Base-by-base conservation (phyloP, 2,888 invertebrate species). In the Zhuqinia jingwanae region DNA sequence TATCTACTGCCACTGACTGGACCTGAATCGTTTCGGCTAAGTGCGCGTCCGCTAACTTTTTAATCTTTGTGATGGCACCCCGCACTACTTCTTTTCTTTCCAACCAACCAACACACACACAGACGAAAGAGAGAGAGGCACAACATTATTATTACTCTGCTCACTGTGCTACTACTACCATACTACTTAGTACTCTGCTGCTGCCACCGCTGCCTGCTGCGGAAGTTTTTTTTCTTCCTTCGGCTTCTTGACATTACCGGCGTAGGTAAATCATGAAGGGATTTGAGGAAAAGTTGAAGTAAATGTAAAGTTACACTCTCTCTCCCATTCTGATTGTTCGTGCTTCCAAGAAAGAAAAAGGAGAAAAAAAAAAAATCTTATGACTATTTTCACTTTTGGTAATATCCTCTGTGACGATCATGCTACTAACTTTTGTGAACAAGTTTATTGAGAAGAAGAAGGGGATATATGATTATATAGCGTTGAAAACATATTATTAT, bases 31-130 rank as follows among this genome's bases (percentile, higher is more conserved):
- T 85, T 85, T 58, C 65, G 78, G 58, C 56, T 68, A 70, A 68
- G 73, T 75, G 68, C 60, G 76, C 60, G 76, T 25, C 50, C 60
- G 65, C 83, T 83, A 83, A 83, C 75, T 76, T 83, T 83, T 83
- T 83, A 83, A 83, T 83, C 76, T 76, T 27, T 73, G 73, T 73
- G 73, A 73, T 73, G 73, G 73, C 73, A 73, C 73, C 73, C 73
- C 27, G 73, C 50, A 22, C 73, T 27, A 73, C 73, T 73, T 73
- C 50, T 30, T 50, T n/a, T 50, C 73, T 50, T 25, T 27, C 25
- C 30, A 17, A 13, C 27, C 1, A 1, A 45, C n/a, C n/a, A n/a
- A n/a, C n/a, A n/a, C n/a, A n/a, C n/a, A n/a, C n/a, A 68, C 20
- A 17, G 36, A n/a, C n/a, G 36, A 13, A 36, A 30, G 65, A 50